Conservation (phyloP, 2,888 invertebrate species). For the Cloeon dipterum region DNA sequence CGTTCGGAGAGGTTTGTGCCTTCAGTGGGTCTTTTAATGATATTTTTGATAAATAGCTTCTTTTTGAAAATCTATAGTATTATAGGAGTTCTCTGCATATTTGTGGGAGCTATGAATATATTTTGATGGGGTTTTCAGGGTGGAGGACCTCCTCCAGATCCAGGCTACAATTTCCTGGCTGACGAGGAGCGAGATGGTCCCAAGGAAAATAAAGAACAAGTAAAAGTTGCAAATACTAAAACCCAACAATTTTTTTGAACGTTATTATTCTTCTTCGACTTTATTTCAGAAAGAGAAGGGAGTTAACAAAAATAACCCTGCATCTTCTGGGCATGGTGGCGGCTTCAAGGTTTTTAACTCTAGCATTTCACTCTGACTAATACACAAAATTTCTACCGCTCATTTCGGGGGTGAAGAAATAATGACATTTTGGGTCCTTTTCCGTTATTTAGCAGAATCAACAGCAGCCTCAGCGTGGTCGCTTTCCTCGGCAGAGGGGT, state of each 20-base stretch:
- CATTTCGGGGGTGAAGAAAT: not conserved
- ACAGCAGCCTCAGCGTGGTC: no score
- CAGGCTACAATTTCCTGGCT: constrained; percentile 20
- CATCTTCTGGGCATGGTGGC: not conserved
- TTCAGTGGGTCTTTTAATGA: no score
- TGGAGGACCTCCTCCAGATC: constrained; percentile 22
- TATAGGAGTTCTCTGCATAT: no score
- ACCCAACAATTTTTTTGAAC: not conserved
- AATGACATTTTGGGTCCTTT: not conserved
- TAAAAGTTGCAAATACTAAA: not conserved
- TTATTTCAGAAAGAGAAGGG: not conserved
- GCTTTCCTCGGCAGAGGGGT: not conserved
- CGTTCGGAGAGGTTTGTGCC: no score
- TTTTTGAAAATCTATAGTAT: no score
- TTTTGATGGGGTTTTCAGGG: no score
- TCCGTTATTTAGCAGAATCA: no score
- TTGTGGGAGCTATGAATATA: not conserved
- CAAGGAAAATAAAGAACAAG: not conserved
- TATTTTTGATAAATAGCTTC: not conserved
- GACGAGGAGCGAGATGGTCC: constrained; percentile 18
- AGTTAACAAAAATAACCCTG: not conserved
- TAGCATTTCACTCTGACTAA: not conserved
- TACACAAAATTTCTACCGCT: not conserved
- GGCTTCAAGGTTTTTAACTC: not conserved
- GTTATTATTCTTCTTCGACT: not conserved